Percentiles rank a stretch among this genome's conserved stretches.
phyloP scores from a whole-genome alignment of 2,113 vertebrate genomes.

The Sinosuthora webbiana region DNA sequence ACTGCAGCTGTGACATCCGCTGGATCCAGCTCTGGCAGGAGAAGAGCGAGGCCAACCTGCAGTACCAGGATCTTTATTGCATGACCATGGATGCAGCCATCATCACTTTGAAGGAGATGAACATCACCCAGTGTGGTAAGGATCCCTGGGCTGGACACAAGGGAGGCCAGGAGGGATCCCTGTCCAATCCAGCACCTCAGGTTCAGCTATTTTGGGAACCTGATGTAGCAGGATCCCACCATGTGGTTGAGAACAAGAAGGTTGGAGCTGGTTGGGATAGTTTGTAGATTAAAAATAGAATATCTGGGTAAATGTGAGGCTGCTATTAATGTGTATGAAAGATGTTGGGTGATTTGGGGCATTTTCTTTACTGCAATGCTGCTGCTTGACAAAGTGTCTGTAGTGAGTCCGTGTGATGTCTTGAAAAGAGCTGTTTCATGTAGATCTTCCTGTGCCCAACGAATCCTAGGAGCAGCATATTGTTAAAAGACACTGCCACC shows the following conservation, averaged over 20 bases:
- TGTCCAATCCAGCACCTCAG: background rate
- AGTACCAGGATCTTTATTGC: constrained; percentile 88
- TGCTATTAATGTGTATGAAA: background rate
- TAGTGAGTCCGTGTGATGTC: background rate
- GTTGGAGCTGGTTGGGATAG: background rate
- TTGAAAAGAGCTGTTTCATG: background rate
- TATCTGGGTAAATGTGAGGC: background rate
- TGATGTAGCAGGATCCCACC: background rate
- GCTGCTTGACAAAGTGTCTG: background rate
- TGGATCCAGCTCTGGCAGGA: constrained; percentile 99
- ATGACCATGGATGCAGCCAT: constrained; percentile 77
- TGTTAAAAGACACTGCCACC: background rate
- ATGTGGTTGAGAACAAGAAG: background rate
- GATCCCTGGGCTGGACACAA: accelerated
- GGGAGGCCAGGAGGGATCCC: background rate
- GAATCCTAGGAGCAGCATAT: background rate
- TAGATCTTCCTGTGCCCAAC: background rate
- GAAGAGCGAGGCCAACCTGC: constrained; percentile 85
- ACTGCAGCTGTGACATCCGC: constrained; percentile 94
- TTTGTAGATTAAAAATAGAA: background rate
- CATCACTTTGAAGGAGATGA: constrained; percentile 88
- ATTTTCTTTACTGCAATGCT: background rate
- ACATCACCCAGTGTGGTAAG: constrained; percentile 93
- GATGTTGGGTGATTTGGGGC: background rate
- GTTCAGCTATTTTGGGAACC: background rate